Base-by-base conservation (phyloP, 2,113 vertebrate species). In the Turdus rufiventris region DNA sequence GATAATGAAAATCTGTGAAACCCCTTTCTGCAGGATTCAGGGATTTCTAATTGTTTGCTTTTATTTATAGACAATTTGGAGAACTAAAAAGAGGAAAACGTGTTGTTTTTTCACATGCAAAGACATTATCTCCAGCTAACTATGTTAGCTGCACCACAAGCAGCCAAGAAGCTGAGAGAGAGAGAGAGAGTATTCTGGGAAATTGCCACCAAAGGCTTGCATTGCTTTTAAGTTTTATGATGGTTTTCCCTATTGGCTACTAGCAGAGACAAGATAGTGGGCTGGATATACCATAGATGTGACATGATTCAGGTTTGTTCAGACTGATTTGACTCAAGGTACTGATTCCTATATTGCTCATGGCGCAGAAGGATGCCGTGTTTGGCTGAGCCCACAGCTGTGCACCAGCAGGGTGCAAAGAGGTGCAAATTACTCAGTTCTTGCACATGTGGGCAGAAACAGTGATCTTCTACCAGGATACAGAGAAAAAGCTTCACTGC, bases 81-180 rank as follows among this genome's bases (percentile, higher is more conserved):
- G 42, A 79, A 57, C 13, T 61, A 60, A 72, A 7, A 38, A 58
- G 43, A 31, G 6, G n/a, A 58, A 84, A 43, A 24, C 25, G 20
- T 2, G 5, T 4, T 18, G 0, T 0, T 18, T 3, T 40, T 72
- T 61, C 26, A 56, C 4, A 7, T 9, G 5, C 34, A 50, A 79
- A 66, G 58, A n/a, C 14, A 48, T 48, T 50, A 13, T 48, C 23
- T 85, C 56, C 45, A 50, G 17, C 11, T 77, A 73, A 56, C 14
- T 24, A 8, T 7, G 2, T 26, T 53, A 60, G 29, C 19, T 60
- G 16, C 11, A 53, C 19, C 47, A 73, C 17, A 50, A 82, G n/a
- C 4, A 76, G 47, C 24, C 36, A 75, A 50, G 28, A 65, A 33
- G 13, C 11, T 0, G 5, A 47, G 16, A 56, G 29, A 58, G 36